Evolutionary conservation across 1,140 invertebrate species (phyloP).

Genomic region (Gryon sp.): DNA sequence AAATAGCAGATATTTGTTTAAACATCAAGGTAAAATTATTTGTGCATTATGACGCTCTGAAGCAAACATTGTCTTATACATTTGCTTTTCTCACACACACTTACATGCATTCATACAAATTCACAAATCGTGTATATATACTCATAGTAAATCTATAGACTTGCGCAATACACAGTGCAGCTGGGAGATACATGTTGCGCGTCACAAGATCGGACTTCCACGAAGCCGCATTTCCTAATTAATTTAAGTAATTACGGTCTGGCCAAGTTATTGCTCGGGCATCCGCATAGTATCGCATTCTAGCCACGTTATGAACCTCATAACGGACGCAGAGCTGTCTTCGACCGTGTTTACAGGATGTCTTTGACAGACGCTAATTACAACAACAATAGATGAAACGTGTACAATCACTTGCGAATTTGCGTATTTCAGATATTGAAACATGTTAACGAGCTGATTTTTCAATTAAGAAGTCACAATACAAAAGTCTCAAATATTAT

Average conservation of each 20-base stretch:
- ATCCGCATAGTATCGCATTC: slow-evolving; percentile 67
- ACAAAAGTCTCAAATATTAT: too few relatives aligned
- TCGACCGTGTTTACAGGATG: slow-evolving; percentile 53
- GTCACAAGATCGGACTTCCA: slow-evolving; percentile 74
- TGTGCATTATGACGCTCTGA: slow-evolving; percentile 4
- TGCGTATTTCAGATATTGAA: slow-evolving; percentile 11
- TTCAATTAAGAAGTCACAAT: neutral
- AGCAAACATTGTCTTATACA: slow-evolving; percentile 27
- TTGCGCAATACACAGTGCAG: slow-evolving; percentile 48
- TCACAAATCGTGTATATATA: slow-evolving; percentile 1
- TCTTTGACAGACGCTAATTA: slow-evolving; percentile 57
- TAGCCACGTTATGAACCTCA: slow-evolving; percentile 71
- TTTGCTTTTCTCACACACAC: slow-evolving; percentile 34
- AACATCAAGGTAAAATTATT: slow-evolving; percentile 40
- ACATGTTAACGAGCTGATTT: slow-evolving; percentile 3
- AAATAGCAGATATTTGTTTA: slow-evolving; percentile 37
- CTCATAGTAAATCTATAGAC: slow-evolving; percentile 44
- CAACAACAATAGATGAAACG: slow-evolving; percentile 50
- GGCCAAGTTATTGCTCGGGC: slow-evolving; percentile 73
- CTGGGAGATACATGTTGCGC: slow-evolving; percentile 66
- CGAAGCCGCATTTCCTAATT: slow-evolving; percentile 75
- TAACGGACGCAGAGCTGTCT: slow-evolving; percentile 66
- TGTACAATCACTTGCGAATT: slow-evolving; percentile 38
- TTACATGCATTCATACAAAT: too few relatives aligned
- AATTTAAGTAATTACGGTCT: slow-evolving; percentile 77